Base-by-base conservation (phyloP, 2,888 invertebrate genomes). In the Eledone cirrhosa region DNA sequence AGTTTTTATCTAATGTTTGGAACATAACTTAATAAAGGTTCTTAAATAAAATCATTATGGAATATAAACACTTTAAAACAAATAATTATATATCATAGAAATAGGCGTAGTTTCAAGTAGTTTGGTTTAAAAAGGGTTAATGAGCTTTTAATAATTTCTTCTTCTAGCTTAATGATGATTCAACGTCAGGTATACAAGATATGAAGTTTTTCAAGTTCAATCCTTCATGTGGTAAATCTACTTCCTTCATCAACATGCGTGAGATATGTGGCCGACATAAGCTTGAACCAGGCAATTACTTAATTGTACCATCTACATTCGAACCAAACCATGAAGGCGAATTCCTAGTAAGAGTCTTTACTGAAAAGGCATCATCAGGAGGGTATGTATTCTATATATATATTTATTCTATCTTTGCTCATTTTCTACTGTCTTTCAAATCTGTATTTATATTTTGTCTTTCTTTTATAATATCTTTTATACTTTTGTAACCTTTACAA, bases 321-420 rank as follows among this genome's bases (percentile, higher is more conserved):
- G 98, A 99, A 84, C 96, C 98, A 0, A 94, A 97, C 84, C 96
- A 98, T 88, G 97, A 98, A 88, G 99, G 97, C 48, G 97, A 99
- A 91, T 99, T 98, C 91, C 92, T 99, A 83, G 92, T 99, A 78
- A 93, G 99, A 86, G 95, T 98, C 83, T 99, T 97, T 94, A 96
- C 97, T 48, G 99, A 99, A 92, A 95, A 91, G 82, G 83, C 87
- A 27, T 88, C 87, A 78, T 78, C 82, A 19, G 83, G 89, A 59
- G 80, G 81, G 90, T 90, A 82, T 84, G 88, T 83, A n/a, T 41
- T 22, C 19, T 29, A 74, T 24, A 5, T 8, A n/a, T n/a, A n/a
- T 41, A 29, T 29, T 69, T 0, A 33, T 41, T 5, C 22, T 19
- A 11, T 63, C 27, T 16, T 63, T 63, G n/a, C 11, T 63, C 27